Conservation (phyloP, 2,888 invertebrate genomes). For the Agriopis aurantiaria region DNA sequence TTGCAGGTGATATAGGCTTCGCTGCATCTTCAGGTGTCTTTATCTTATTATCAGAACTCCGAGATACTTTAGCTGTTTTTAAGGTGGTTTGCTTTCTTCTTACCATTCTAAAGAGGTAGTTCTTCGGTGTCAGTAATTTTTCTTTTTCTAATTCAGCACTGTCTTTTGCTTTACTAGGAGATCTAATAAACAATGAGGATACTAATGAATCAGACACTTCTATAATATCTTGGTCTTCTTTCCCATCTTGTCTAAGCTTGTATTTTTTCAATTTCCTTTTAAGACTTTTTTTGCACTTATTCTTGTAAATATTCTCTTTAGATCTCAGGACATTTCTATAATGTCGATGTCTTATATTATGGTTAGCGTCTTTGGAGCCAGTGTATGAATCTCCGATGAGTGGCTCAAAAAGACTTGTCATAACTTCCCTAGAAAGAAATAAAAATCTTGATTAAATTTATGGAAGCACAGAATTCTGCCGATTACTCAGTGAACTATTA, state of each 20-base stretch:
- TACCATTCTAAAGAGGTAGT: conserved; percentile 76
- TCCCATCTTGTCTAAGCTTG: conserved; percentile 74
- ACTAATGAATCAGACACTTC: conserved; percentile 72
- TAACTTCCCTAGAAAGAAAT: conserved; percentile 68
- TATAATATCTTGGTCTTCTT: conserved; percentile 76
- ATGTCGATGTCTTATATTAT: conserved; percentile 45
- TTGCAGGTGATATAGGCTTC: conserved; percentile 37
- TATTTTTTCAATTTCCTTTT: conserved; percentile 77
- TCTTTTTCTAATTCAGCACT: conserved; percentile 46
- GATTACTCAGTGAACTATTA: no score
- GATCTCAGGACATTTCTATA: conserved; percentile 56
- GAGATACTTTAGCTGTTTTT: conserved; percentile 42
- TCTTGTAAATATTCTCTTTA: conserved; percentile 65
- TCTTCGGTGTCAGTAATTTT: conserved; percentile 57
- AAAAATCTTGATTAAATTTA: not conserved
- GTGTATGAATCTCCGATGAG: conserved; percentile 46
- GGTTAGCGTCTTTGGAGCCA: conserved; percentile 38
- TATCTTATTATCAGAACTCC: conserved; percentile 31
- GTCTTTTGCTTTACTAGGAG: conserved; percentile 57
- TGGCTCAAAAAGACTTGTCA: conserved; percentile 67
- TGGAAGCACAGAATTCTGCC: not conserved
- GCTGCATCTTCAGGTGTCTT: conserved; percentile 27
- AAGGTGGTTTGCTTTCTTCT: conserved; percentile 56
- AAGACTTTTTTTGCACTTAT: conserved; percentile 66
- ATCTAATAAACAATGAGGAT: conserved; percentile 67